phyloP scores from a whole-genome alignment of 1,140 invertebrate species.

The Aricia agestis region DNA sequence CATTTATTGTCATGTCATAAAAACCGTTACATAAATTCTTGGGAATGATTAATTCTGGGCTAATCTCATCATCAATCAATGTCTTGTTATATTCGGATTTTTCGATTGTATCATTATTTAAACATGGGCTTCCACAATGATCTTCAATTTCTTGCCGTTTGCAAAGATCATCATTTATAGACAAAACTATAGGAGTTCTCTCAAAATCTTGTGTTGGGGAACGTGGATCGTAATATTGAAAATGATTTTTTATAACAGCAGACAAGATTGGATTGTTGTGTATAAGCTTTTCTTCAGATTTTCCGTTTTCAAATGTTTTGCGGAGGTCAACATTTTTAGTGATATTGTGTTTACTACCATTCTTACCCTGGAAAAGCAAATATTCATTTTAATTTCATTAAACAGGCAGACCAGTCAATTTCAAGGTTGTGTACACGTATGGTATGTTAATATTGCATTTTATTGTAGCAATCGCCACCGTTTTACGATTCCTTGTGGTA shows the following conservation, averaged over 20 bases:
- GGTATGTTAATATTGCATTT: too few species aligned
- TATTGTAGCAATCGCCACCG: too few species aligned
- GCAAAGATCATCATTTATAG: constrained; percentile 36
- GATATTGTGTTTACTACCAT: constrained; percentile 61
- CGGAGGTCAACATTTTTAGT: constrained; percentile 67
- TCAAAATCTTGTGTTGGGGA: constrained; percentile 68
- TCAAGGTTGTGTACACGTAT: too few species aligned
- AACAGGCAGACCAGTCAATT: too few species aligned
- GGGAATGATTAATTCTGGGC: constrained; percentile 48
- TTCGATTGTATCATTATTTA: constrained; percentile 40
- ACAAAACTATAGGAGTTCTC: constrained; percentile 59
- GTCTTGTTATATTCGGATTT: constrained; percentile 32
- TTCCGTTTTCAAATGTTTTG: constrained; percentile 60
- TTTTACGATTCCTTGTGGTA: too few species aligned
- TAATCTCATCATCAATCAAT: constrained; percentile 40
- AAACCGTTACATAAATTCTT: constrained; percentile 64
- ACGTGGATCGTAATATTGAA: constrained; percentile 66
- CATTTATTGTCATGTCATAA: constrained; percentile 55
- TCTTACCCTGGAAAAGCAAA: constrained; percentile 50
- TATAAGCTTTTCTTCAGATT: constrained; percentile 57
- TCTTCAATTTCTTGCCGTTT: constrained; percentile 36
- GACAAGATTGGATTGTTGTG: constrained; percentile 67
- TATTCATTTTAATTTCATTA: too few species aligned
- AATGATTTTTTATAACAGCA: constrained; percentile 68
- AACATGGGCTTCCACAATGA: constrained; percentile 46